Conservation (phyloP, 2,888 invertebrate species). For the Chydorus sphaericus region DNA sequence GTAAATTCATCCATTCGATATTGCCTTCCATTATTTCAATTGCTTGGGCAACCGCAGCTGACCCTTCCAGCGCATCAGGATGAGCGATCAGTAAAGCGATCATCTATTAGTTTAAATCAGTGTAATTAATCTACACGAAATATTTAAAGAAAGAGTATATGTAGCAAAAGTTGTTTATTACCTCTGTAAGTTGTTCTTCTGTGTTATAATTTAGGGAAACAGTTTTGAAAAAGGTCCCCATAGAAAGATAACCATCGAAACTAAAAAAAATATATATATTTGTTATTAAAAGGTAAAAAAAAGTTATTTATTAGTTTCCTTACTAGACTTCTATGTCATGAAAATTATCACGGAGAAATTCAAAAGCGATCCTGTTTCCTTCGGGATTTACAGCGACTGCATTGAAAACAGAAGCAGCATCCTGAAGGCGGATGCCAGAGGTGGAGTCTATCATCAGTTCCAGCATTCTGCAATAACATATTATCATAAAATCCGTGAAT, state of each 20-base stretch:
- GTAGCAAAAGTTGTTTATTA: not conserved
- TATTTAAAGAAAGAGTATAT: not conserved
- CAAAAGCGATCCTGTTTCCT: constrained; percentile 67
- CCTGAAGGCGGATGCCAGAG: constrained; percentile 56
- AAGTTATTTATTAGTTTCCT: not conserved
- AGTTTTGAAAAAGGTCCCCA: no score
- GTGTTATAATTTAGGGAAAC: not conserved
- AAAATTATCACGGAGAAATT: constrained; percentile 64
- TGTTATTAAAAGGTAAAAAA: no score
- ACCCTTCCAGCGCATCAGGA: constrained; percentile 49
- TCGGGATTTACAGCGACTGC: constrained; percentile 58
- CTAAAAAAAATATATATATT: no score
- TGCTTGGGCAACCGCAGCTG: constrained; percentile 58
- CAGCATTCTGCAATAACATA: constrained; percentile 47
- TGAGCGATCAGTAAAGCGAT: constrained; percentile 48
- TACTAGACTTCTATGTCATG: constrained; percentile 32
- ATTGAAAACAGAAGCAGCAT: constrained; percentile 57
- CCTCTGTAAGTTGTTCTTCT: not conserved
- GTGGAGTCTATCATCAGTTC: constrained; percentile 55
- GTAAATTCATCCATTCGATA: constrained; percentile 65
- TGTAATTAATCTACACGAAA: not conserved
- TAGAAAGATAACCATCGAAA: not conserved
- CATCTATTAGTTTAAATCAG: constrained; percentile 39
- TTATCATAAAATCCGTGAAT: not conserved
- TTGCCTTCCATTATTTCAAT: constrained; percentile 66